Percentiles rank a stretch among this genome's conserved stretches.
phyloP scores from a whole-genome alignment of 2,113 vertebrate species.

The Columba livia region DNA sequence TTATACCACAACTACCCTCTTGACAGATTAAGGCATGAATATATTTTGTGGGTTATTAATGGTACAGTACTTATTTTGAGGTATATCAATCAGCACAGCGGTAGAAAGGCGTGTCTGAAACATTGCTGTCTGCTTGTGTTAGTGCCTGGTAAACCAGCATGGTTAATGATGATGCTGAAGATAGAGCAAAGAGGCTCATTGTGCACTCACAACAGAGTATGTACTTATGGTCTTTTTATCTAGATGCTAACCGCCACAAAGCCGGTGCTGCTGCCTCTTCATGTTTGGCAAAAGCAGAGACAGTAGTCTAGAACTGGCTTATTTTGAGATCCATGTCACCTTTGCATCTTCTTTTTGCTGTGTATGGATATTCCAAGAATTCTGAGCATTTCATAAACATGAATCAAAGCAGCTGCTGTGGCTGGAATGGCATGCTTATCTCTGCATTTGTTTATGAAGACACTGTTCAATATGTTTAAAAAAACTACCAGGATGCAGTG shows the following conservation, averaged over 20 bases:
- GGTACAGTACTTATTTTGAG: neutral
- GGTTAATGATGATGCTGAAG: neutral
- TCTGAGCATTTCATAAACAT: neutral
- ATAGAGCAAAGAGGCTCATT: neutral
- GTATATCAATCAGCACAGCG: neutral
- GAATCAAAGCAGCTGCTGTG: constrained; percentile 37
- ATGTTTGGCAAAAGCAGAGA: neutral
- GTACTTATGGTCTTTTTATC: neutral
- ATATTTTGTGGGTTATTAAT: neutral
- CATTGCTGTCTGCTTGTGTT: neutral
- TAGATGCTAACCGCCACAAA: neutral
- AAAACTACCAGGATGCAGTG: neutral
- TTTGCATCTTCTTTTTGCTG: neutral
- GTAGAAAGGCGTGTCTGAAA: neutral
- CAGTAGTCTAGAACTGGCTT: neutral
- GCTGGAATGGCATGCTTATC: neutral
- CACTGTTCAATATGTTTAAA: neutral
- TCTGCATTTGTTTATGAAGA: neutral
- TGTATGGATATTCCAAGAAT: neutral
- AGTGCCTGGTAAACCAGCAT: too few species aligned
- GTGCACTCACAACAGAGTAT: neutral
- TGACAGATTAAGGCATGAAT: neutral
- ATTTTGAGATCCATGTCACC: neutral
- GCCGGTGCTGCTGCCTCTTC: neutral
- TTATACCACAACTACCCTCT: neutral